Conservation (phyloP, 2,797 vertebrate species). For the Neopelma chrysocephalum region DNA sequence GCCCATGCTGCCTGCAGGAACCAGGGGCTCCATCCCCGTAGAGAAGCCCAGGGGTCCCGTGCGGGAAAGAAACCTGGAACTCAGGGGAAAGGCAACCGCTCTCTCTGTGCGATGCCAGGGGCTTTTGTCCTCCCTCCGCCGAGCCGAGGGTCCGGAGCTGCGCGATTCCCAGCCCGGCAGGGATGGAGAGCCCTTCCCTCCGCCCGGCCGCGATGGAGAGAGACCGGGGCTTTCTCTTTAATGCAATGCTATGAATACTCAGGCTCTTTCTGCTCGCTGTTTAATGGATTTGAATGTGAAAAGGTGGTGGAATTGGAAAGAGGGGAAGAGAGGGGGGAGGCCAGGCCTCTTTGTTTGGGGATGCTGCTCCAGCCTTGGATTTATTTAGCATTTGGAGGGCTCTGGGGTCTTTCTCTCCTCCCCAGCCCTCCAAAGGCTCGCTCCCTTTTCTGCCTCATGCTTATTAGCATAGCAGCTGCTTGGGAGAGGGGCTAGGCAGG, state of each 20-base stretch:
- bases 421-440: conserved; percentile 39
- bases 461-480: conserved; percentile 99
- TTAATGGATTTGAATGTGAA: conserved; percentile 93
- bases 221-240: conserved; percentile 73
- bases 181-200: conserved; percentile 6
- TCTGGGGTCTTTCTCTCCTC: conserved; percentile 42
- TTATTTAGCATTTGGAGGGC: conserved; percentile 83
- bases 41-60: neutral
- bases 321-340: conserved; percentile 63
- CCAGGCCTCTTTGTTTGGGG: conserved; percentile 77
- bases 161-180: neutral
- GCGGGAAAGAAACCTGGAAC: neutral
- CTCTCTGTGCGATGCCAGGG: neutral
- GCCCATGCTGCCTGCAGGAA: neutral
- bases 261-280: conserved; percentile 84
- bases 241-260: conserved; percentile 83
- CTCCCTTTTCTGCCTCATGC: conserved; percentile 73
- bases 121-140: neutral
- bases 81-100: neutral
- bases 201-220: neutral
- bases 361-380: conserved; percentile 78
- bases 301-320: conserved; percentile 77
- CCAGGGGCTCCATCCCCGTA: neutral
- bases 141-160: rapidly evolving
- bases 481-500: conserved; percentile 71